A percentile compares a stretch with the other conserved stretches of the same genome.
Conservation (phyloP, 2,113 vertebrate species). For the Myrmecobius fasciatus region DNA sequence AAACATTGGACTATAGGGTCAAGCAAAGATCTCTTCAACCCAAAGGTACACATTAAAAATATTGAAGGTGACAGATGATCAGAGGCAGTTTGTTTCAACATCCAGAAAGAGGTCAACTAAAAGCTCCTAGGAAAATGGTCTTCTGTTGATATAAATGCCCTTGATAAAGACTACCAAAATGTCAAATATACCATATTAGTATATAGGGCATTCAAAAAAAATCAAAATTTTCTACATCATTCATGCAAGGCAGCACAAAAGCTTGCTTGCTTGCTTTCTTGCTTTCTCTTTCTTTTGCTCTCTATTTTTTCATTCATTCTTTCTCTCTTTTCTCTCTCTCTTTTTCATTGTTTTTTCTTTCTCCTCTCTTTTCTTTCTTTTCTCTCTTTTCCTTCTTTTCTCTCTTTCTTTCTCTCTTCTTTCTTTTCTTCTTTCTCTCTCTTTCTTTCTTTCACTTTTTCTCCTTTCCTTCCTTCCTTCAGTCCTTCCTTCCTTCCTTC, state of each 20-base stretch:
- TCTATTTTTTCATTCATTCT: too few species aligned
- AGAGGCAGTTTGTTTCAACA: background rate
- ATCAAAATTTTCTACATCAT: background rate
- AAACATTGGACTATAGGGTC: background rate
- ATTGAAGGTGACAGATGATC: background rate
- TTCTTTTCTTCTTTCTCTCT: too few species aligned
- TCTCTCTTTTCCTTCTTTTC: too few species aligned
- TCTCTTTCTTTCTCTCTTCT: too few species aligned
- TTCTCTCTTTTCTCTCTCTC: too few species aligned
- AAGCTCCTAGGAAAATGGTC: background rate
- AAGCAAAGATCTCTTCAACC: background rate
- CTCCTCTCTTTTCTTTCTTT: too few species aligned
- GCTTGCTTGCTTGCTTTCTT: background rate
- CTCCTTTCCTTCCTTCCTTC: too few species aligned
- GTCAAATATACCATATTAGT: background rate
- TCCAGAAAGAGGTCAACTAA: background rate
- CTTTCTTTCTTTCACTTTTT: too few species aligned
- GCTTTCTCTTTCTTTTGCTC: too few species aligned
- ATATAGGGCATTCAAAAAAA: background rate
- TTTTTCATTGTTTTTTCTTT: too few species aligned
- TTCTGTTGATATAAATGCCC: background rate
- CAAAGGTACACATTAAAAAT: background rate
- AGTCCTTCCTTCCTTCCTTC: too few species aligned
- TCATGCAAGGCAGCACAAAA: conserved; percentile 5
- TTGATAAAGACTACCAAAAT: background rate